These are phyloP conservation scores for Lasioglossum vierecki DNA, from an alignment of 2,888 invertebrate species.

Conservation along the genomic window DNA sequence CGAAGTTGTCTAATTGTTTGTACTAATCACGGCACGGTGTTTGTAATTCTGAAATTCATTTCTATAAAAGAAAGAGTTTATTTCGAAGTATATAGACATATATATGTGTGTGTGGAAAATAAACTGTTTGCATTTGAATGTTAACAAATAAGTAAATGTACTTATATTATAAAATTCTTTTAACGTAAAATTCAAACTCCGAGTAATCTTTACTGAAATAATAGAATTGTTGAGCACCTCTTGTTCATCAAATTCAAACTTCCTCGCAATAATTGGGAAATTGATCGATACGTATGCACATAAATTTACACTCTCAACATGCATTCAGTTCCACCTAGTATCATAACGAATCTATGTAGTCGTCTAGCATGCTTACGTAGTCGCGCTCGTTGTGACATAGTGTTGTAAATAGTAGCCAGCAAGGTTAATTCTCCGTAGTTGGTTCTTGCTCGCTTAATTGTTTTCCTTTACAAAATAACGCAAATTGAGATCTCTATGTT, in stretches of 20 bases:
- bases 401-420: conserved; percentile 11
- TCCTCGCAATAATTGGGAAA: background rate
- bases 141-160: background rate
- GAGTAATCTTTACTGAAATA: background rate
- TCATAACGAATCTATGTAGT: background rate
- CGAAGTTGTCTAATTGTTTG: background rate
- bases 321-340: conserved; percentile 7
- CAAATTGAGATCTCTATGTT: background rate
- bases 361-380: conserved; percentile 41
- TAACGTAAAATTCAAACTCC: background rate
- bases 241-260: background rate
- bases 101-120: background rate
- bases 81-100: background rate
- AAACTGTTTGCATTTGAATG: background rate
- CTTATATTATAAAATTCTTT: background rate
- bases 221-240: background rate
- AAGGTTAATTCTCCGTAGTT: conserved; percentile 13
- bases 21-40: background rate
- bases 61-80: background rate
- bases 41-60: background rate
- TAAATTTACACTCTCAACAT: background rate
- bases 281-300: background rate
- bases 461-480: background rate
- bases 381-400: conserved; percentile 11
- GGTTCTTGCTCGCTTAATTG: conserved; percentile 19